Evolutionary conservation across 2,113 vertebrate species (phyloP), one percentile per base, ranked within the genome.

Genomic region (Caracal caracal): DNA sequence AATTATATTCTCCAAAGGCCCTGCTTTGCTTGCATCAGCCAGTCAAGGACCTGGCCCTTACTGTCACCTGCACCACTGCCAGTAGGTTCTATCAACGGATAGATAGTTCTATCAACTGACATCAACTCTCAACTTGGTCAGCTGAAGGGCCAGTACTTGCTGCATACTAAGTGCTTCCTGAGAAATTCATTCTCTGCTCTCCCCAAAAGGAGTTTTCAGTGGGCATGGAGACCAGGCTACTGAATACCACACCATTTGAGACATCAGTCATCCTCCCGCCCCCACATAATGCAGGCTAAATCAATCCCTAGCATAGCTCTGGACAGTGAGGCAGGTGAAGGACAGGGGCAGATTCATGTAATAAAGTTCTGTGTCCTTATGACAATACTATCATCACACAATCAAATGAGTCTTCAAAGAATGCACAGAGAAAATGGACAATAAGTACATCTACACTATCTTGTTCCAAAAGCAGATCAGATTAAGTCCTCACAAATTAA

Each of bases 401-500:
- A 99, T 98, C 98, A 98, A 98, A 99, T 98, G 98, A 99, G 98
- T 98, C 98, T 96, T 83, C 97, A 97, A 96, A 98, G 98, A 98
- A 93, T 66, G 97, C 94, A 93, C 89, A 88, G 93, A 97, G 98
- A 98, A 98, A 97, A 98, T 88, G 98, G 98, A 98, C 98, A 98
- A 80, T 97, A 98, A 98, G 97, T 95, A 97, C 97, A 98, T 98
- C 98, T 98, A 95, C 76, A 95, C 93, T 93, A 98, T 98, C 98
- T 98, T 98, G 98, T 98, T 98, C 98, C 98, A 97, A 98, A 98
- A 98, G 82, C 97, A 96, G 93, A 99, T 99, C 98, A 98, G 98
- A 99, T 98, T 95, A 95, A 97, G 98, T 97, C 95, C 94, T 98
- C 94, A 98, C 98, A 99, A 99, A 99, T 99, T 98, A 99, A 99